Evolutionary conservation across 2,888 invertebrate species (phyloP), one percentile per base, ranked within the genome.

Genomic region (Sinodicranocentrus sp.): DNA sequence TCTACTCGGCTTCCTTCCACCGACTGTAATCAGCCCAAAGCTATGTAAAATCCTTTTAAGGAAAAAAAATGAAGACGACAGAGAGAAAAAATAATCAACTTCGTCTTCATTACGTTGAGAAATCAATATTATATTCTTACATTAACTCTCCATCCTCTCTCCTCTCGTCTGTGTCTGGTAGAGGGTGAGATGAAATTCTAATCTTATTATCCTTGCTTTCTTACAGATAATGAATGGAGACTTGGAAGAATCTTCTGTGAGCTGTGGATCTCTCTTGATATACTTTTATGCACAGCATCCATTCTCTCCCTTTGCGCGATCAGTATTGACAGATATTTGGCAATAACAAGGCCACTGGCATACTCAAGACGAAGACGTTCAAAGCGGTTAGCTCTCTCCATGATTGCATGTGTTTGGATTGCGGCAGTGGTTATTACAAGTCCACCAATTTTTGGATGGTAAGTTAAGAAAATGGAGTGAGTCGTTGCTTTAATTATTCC

Each of bases 371-470:
- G 96, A 89, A 92, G 97, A 89, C 94, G 98, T 78, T 95, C 96
- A 1, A 95, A 95, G 91, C 93, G 96, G 84, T 91, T 96, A 82
- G 97, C 97, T 0, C 93, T 96, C 71, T 92, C 95, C 15, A 96
- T 98, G 94, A 96, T 98, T 86, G 92, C 96, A 65, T 94, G 94
- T 61, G 98, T 98, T 0, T 98, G 98, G 98, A 92, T 95, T 5
- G 92, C 96, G 25, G 97, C 98, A 1, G 94, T 96, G 59, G 93
- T 97, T 43, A 98, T 98, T 84, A 98, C 98, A 17, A 96, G 97
- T 89, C 98, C 98, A 0, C 97, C 98, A 1, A 95, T 98, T 91
- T 93, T 98, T 88, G 97, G 97, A 89, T 97, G 97, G 97, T 95
- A 91, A 93, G 84, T 68, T 59, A 52, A 15, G 39, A 54, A 77